Evolutionary conservation across 2,888 invertebrate species (phyloP).

Genomic region (Melipona bicolor): DNA sequence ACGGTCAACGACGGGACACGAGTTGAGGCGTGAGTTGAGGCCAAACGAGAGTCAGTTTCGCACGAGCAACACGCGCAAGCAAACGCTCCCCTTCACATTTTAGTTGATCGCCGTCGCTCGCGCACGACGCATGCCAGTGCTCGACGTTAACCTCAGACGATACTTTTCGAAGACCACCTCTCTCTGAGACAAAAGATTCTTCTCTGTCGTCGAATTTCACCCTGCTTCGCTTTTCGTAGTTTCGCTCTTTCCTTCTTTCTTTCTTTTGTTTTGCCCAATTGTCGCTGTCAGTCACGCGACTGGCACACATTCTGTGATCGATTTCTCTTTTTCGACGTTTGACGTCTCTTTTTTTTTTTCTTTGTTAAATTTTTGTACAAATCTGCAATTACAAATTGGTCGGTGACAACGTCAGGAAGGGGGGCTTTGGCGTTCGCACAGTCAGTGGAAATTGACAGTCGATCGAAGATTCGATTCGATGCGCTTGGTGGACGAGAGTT

Average conservation of each 20-base stretch:
- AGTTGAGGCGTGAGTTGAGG: not conserved
- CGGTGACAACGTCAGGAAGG: not conserved
- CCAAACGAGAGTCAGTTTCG: constrained; percentile 56
- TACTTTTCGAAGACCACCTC: not conserved
- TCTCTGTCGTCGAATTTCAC: no score
- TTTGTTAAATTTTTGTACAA: not conserved
- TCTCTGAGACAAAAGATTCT: not conserved
- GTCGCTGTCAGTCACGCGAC: not conserved
- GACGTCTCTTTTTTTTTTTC: no score
- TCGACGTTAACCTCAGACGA: not conserved
- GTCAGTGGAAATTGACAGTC: not conserved
- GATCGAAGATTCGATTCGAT: not conserved
- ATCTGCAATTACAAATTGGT: not conserved
- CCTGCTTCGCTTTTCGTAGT: not conserved
- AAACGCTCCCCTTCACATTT: constrained; percentile 53
- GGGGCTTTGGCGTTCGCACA: not conserved
- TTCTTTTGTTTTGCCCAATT: not conserved
- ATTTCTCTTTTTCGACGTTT: not conserved
- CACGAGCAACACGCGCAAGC: constrained; percentile 60
- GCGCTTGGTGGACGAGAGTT: constrained; percentile 11
- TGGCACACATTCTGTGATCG: not conserved
- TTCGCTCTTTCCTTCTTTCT: no score
- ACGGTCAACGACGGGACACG: not conserved
- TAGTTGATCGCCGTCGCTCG: constrained; percentile 52
- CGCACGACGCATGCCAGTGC: constrained; percentile 42